Evolutionary conservation across 2,113 vertebrate genomes (phyloP).

Genomic region (Desmodus rotundus): DNA sequence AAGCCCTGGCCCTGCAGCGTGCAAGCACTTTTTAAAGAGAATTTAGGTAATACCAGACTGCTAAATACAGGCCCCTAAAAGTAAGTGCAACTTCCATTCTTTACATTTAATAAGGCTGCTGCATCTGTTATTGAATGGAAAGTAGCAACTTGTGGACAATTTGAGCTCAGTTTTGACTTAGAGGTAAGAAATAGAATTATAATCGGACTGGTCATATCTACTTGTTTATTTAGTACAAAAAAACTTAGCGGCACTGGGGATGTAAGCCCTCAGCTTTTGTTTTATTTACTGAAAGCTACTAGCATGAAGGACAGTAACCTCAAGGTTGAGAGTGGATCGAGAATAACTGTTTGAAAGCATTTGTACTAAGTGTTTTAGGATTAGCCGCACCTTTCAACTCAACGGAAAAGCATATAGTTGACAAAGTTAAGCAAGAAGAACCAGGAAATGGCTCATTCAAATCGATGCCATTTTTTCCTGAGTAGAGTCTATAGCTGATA

Average conservation of each 20-base stretch:
- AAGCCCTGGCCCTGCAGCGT: constrained; percentile 69
- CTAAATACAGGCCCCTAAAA: constrained; percentile 67
- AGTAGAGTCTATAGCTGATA: constrained; percentile 53
- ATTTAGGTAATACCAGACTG: constrained; percentile 64
- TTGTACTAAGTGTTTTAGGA: constrained; percentile 53
- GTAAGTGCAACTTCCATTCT: constrained; percentile 67
- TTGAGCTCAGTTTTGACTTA: constrained; percentile 62
- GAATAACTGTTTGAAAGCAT: constrained; percentile 56
- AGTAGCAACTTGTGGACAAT: constrained; percentile 54
- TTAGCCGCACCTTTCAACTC: constrained; percentile 56
- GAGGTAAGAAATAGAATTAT: constrained; percentile 51
- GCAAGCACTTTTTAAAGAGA: constrained; percentile 72
- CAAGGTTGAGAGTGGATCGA: constrained; percentile 46
- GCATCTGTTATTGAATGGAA: constrained; percentile 57
- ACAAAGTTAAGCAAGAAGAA: constrained; percentile 48
- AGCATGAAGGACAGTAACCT: constrained; percentile 61
- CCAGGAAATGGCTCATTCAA: constrained; percentile 40
- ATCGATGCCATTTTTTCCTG: constrained; percentile 53
- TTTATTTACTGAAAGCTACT: constrained; percentile 58
- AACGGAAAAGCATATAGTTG: constrained; percentile 21
- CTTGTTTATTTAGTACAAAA: constrained; percentile 48
- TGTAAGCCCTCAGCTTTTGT: constrained; percentile 44
- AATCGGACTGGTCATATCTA: constrained; percentile 46
- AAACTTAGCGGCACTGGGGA: constrained; percentile 25
- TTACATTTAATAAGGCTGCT: constrained; percentile 57